Evolutionary conservation across 2,888 invertebrate species (phyloP).

Genomic region (Calliopum simillimum): DNA sequence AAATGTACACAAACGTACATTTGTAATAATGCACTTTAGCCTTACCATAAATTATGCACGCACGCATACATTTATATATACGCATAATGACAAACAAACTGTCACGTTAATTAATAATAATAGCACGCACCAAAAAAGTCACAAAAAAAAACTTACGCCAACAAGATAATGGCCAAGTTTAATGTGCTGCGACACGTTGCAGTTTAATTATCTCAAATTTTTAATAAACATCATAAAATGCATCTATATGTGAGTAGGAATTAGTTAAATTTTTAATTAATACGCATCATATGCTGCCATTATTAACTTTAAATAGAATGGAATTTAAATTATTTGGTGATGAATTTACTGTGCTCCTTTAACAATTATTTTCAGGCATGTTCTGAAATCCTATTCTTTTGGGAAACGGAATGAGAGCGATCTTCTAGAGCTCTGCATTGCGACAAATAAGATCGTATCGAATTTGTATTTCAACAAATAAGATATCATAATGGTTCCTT

Average conservation of each 20-base stretch:
- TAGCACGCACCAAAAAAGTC: not conserved
- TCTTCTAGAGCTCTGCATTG: too few relatives aligned
- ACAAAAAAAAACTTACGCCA: conserved; percentile 11
- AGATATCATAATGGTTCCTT: too few relatives aligned
- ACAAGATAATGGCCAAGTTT: conserved; percentile 31
- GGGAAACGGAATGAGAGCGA: too few relatives aligned
- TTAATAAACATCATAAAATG: conserved; percentile 20
- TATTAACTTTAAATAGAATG: too few relatives aligned
- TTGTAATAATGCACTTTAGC: not conserved
- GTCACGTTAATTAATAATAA: conserved; percentile 20
- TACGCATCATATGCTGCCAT: too few relatives aligned
- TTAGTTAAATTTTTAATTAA: not conserved
- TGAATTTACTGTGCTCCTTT: too few relatives aligned
- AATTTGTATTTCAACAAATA: too few relatives aligned
- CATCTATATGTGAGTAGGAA: too few relatives aligned
- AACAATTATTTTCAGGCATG: too few relatives aligned
- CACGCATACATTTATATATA: not conserved
- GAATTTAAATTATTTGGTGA: too few relatives aligned
- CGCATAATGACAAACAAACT: conserved; percentile 20
- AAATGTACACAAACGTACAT: conserved; percentile 1
- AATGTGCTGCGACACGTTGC: conserved; percentile 27
- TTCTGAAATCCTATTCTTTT: too few relatives aligned
- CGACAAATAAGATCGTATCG: too few relatives aligned
- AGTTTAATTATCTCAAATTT: conserved; percentile 38
- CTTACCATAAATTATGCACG: conserved; percentile 31